Evolutionary conservation across 2,113 vertebrate genomes (phyloP).

Genomic region (Anarrhichthys ocellatus): DNA sequence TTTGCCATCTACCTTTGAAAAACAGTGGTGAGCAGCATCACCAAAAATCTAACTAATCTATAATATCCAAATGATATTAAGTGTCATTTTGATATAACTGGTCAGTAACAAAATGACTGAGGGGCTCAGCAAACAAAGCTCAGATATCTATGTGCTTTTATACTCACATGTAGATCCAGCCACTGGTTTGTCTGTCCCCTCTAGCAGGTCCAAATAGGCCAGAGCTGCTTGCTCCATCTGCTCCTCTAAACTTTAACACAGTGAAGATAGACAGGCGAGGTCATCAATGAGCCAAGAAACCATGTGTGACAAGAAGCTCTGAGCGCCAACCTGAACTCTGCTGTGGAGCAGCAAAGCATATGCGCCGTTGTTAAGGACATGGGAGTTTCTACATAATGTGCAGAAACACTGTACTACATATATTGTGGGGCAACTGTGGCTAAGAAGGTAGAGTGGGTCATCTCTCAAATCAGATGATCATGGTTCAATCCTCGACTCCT

Average conservation of each 20-base stretch:
- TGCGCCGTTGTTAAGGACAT: background rate
- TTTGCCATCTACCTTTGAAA: too few species aligned
- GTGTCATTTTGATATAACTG: too few species aligned
- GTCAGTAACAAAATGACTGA: too few species aligned
- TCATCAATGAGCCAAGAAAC: background rate
- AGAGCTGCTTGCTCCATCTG: conserved; percentile 91
- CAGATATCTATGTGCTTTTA: background rate
- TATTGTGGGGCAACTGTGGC: background rate
- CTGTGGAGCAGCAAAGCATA: background rate
- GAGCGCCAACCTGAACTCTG: background rate
- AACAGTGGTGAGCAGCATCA: background rate
- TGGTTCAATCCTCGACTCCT: too few species aligned
- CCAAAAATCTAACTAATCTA: background rate
- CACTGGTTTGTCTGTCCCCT: conserved; percentile 92
- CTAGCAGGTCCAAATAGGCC: conserved; percentile 92
- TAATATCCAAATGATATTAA: background rate
- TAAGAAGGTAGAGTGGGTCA: background rate
- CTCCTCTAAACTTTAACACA: conserved; percentile 86
- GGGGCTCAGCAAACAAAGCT: too few species aligned
- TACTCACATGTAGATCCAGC: conserved; percentile 94
- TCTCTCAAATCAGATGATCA: background rate
- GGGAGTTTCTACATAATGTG: background rate
- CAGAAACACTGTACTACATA: background rate
- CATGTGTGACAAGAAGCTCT: background rate
- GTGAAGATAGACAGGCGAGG: background rate